phyloP scores from a whole-genome alignment of 2,888 invertebrate species.

The Lithophane leautieri region DNA sequence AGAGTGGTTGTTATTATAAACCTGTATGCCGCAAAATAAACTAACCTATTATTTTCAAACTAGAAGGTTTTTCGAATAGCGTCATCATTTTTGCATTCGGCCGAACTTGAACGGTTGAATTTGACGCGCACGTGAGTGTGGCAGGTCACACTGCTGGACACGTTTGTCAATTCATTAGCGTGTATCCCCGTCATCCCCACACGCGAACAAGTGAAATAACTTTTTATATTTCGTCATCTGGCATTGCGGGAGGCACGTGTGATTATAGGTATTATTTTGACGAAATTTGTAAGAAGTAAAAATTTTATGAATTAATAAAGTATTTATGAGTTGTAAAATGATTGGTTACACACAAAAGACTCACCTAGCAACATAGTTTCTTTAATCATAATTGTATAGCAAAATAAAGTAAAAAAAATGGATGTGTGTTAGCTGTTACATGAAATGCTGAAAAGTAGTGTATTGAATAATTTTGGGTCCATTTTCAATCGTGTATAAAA shows the following conservation, averaged over 20 bases:
- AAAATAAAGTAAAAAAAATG: background rate
- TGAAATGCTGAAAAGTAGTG: too few species aligned
- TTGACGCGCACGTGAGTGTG: background rate
- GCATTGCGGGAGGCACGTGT: background rate
- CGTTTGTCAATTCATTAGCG: slow-evolving; percentile 10
- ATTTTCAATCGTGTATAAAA: background rate
- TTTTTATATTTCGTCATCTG: background rate
- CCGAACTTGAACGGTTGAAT: background rate
- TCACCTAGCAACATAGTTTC: background rate
- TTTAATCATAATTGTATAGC: too few species aligned
- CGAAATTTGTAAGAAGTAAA: background rate
- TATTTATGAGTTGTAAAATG: background rate
- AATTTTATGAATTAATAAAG: too few species aligned
- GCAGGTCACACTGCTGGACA: background rate
- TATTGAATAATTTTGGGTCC: background rate
- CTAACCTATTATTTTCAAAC: background rate
- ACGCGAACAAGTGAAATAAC: background rate
- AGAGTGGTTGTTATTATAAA: too few species aligned
- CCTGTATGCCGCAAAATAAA: background rate
- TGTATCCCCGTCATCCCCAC: background rate
- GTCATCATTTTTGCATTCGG: background rate
- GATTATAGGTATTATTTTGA: background rate
- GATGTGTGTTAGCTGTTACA: too few species aligned
- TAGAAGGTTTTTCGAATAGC: background rate
- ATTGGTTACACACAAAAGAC: background rate